phyloP scores from a whole-genome alignment of 2,113 vertebrate genomes.

The Silurus meridionalis region DNA sequence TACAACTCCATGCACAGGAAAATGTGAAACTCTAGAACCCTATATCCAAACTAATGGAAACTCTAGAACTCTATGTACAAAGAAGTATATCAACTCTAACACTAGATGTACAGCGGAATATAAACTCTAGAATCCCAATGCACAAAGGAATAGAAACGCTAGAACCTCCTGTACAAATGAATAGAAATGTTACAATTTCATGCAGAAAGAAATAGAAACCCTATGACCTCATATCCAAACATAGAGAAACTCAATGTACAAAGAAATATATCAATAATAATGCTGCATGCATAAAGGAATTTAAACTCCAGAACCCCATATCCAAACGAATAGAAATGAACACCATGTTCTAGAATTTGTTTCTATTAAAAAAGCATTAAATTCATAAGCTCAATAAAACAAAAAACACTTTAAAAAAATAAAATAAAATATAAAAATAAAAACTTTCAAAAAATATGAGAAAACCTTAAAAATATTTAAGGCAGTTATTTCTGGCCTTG shows the following conservation, averaged over 20 bases:
- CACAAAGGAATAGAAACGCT: background rate
- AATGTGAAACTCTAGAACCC: background rate
- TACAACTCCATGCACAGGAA: background rate
- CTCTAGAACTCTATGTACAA: background rate
- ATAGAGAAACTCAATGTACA: too few relatives aligned
- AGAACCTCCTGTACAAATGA: background rate
- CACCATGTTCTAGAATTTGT: background rate
- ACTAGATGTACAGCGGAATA: background rate
- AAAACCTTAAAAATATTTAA: background rate
- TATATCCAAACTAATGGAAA: background rate
- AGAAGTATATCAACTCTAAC: background rate
- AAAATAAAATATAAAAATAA: too few relatives aligned
- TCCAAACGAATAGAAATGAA: background rate
- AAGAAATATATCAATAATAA: background rate
- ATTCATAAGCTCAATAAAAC: background rate
- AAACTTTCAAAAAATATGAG: background rate
- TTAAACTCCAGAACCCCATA: background rate
- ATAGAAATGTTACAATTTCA: background rate
- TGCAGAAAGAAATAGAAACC: background rate
- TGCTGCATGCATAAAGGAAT: background rate
- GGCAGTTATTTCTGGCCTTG: background rate
- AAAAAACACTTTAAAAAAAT: background rate
- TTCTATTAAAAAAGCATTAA: background rate
- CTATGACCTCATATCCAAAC: background rate
- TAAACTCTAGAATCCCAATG: background rate